Evolutionary conservation across 2,797 vertebrate species (phyloP), one percentile per base, ranked within the genome.

Genomic region (Brachyalestes nurse): DNA sequence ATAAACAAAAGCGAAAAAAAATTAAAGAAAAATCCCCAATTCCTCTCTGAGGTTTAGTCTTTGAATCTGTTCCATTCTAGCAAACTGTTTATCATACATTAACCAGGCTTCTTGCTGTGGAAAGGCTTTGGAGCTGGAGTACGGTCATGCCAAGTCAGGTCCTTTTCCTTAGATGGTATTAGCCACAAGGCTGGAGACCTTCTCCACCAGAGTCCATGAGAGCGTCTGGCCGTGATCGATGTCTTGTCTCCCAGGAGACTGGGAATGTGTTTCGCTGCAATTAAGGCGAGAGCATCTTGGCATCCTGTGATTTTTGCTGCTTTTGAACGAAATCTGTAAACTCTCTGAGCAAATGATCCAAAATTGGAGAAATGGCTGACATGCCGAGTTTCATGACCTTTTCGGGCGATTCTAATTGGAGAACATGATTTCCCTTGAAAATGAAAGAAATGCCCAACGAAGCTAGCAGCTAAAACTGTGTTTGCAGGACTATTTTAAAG

Each of bases 111-210:
- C 86, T 83, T 74, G 79, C 87, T 86, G 84, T 88, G 89, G 84
- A 90, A 89, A 82, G 82, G 87, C 84, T 81, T 86, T 84, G 85
- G 88, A 86, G 86, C 64, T 60, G 76, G 71, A 80, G 65, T 73
- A 70, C 57, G 86, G 53, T 88, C 87, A 86, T 88, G 91, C 90
- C 91, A 90, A 92, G 88, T 84, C 64, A 55, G 85, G 80, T 86
- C 90, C 77, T 82, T 86, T 90, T 91, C 94, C 94, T 92, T 94
- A 94, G 92, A 94, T 94, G 94, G 94, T 92, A 88, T 86, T 88
- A 86, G 87, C 86, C 87, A 90, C 87, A 84, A 89, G 65, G 76
- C 82, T 85, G 82, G 77, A 84, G 76, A 76, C 82, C 85, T 85
- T 72, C 71, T 77, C 55, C 70, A 82, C 70, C 83, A 77, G 71